phyloP scores from a whole-genome alignment of 2,797 vertebrate species.

The Halcyon badia region DNA sequence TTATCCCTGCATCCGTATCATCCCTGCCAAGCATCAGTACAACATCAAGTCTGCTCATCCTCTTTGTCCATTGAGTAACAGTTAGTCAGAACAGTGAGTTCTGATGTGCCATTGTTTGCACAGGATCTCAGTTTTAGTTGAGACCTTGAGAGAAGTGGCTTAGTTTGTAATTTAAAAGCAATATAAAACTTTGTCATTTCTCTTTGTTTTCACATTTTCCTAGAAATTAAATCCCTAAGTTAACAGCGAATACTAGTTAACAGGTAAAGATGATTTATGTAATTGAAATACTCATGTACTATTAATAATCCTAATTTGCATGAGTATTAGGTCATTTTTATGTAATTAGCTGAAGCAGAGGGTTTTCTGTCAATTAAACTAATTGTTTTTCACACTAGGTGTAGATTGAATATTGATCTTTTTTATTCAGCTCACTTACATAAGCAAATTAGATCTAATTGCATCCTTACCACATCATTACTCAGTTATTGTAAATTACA shows the following conservation, averaged over 20 bases:
- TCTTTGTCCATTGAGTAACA: neutral
- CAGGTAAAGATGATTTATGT: constrained; percentile 72
- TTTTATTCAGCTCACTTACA: constrained; percentile 80
- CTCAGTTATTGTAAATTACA: constrained; percentile 74
- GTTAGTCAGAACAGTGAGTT: neutral
- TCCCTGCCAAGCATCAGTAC: neutral
- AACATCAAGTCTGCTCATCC: neutral
- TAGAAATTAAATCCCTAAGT: neutral
- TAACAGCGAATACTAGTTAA: constrained; percentile 6
- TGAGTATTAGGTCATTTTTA: constrained; percentile 77
- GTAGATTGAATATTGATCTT: constrained; percentile 83
- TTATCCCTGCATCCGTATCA: rapidly evolving
- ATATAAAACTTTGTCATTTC: neutral
- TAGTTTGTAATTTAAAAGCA: neutral
- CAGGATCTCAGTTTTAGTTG: neutral
- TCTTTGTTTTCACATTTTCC: neutral
- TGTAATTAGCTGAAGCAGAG: constrained; percentile 77
- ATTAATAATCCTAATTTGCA: constrained; percentile 77
- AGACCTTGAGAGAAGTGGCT: neutral
- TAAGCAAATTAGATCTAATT: constrained; percentile 85
- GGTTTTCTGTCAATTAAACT: constrained; percentile 79
- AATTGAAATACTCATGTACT: constrained; percentile 74
- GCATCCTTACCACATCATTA: constrained; percentile 76
- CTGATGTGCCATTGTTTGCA: neutral
- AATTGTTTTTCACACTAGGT: constrained; percentile 81